Evolutionary conservation across 2,888 invertebrate genomes (phyloP).

Genomic region (Deilephila elpenor): DNA sequence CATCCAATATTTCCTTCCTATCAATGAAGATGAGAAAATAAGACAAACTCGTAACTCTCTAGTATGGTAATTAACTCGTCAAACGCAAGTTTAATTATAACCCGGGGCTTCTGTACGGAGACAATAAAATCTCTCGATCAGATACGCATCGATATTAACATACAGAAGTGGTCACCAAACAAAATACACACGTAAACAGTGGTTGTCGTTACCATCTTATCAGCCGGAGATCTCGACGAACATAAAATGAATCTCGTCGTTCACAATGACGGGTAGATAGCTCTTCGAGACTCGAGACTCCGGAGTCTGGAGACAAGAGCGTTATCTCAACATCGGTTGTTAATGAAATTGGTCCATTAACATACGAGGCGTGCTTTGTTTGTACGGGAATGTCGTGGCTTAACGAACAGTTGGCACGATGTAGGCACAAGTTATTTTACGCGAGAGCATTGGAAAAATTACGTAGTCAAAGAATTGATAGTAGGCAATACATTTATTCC

Average conservation of each 20-base stretch:
- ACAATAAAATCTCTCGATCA: constrained; percentile 24
- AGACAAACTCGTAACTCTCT: too few species aligned
- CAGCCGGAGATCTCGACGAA: constrained; percentile 55
- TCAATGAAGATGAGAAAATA: too few species aligned
- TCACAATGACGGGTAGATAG: constrained; percentile 52
- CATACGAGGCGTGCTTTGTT: constrained; percentile 51
- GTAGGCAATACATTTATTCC: too few species aligned
- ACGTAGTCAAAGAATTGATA: neutral
- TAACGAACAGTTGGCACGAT: constrained; percentile 4
- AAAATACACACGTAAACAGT: constrained; percentile 41
- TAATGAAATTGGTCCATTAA: constrained; percentile 65
- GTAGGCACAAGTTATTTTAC: neutral
- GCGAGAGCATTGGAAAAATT: neutral
- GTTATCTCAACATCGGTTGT: constrained; percentile 61
- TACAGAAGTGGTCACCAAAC: constrained; percentile 39
- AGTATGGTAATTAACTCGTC: constrained; percentile 19
- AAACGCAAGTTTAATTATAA: constrained; percentile 6
- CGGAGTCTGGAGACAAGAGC: constrained; percentile 40
- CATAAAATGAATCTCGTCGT: constrained; percentile 55
- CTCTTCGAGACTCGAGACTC: constrained; percentile 34
- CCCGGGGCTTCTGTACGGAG: neutral
- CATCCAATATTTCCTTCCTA: too few species aligned
- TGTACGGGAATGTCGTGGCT: constrained; percentile 21
- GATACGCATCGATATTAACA: constrained; percentile 38
- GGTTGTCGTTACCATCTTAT: constrained; percentile 38